Base-by-base conservation (phyloP, 2,113 vertebrate genomes). In the Procavia capensis region DNA sequence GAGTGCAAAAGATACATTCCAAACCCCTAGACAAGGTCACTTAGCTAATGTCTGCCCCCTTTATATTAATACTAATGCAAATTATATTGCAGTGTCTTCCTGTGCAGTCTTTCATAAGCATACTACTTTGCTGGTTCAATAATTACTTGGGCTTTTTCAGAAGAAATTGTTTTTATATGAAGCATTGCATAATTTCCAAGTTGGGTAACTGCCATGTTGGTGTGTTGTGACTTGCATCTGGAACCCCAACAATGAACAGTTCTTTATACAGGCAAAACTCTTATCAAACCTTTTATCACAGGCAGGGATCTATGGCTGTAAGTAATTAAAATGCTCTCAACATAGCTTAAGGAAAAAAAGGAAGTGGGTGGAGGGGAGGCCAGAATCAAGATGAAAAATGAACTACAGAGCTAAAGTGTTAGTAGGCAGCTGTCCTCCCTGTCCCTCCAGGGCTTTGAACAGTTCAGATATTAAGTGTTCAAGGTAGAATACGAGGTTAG, bases 211-310 rank as follows among this genome's bases (percentile, higher is more conserved):
- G 72, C 43, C 31, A 94, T 45, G 39, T 68, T 82, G 19, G 78
- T 85, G 36, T 80, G 36, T 61, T 93, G 50, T 94, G 20, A 36
- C 66, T 96, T 91, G 43, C 39, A 85, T 54, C 82, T 85, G 78
- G 9, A 80, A 75, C 84, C 2, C 36, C 91, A 94, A 47, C 31
- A 79, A 68, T 66, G 54, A 96, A 61, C 43, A 82, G 13, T 79
- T 85, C 54, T 47, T 84, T 43, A 75, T 6, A 17, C 13, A 22
- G 47, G 27, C 57, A 90, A 87, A 94, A 79, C 34, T 88, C 72
- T 72, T 50, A 78, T 47, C 34, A 82, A 88, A 63, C 6, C 1
- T 20, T 50, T 68, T 70, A n/a, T n/a, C 31, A 34, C 25, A 93
- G 9, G 57, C 27, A 76, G 22, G 4, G 3, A 72, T 50, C 54